Evolutionary conservation across 2,888 invertebrate genomes (phyloP), one percentile per base, ranked within the genome.

Genomic region (Campaea margaritaria): DNA sequence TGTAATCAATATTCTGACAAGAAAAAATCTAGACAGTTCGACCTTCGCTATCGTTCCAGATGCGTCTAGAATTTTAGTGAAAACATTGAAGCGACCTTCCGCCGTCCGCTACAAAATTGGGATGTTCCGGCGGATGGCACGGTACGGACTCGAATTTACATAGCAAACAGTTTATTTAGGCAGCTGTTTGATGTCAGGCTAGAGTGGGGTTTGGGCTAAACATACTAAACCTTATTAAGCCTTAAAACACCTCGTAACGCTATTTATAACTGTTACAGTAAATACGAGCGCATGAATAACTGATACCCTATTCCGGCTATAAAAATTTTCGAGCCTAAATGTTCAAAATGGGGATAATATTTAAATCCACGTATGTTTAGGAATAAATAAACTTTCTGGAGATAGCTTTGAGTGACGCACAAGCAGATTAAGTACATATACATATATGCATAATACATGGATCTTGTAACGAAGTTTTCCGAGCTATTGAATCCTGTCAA

Each of bases 41-140:
- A 38, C 31, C 46, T 55, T 43, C 2, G 28, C 11, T 21, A 31
- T 39, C 43, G 16, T 49, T 56, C 42, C 44, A 31, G 38, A 44
- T 27, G 36, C 45, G 43, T 15, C 36, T n/a, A 27, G 50, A 57
- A 42, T 46, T 21, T 39, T 51, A 10, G 36, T 36, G 36, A 43
- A 47, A 53, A 58, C 14, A 53, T 42, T 28, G 27, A 31, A 38
- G 10, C 48, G 60, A 48, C 60, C 55, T 56, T 51, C 42, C 60
- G 59, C 65, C 60, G 62, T 55, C 56, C 56, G 65, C 65, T 51
- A 50, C 67, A 50, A 66, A 70, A 75, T 76, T 70, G 66, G 59
- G 65, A 75, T 72, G 71, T 75, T 72, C 74, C 74, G 69, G 54
- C 13, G 28, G 16, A 43, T 44, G 48, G 42, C 31, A 34, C 61